Conservation (phyloP, 2,113 vertebrate genomes). For the Vicugna pacos region DNA sequence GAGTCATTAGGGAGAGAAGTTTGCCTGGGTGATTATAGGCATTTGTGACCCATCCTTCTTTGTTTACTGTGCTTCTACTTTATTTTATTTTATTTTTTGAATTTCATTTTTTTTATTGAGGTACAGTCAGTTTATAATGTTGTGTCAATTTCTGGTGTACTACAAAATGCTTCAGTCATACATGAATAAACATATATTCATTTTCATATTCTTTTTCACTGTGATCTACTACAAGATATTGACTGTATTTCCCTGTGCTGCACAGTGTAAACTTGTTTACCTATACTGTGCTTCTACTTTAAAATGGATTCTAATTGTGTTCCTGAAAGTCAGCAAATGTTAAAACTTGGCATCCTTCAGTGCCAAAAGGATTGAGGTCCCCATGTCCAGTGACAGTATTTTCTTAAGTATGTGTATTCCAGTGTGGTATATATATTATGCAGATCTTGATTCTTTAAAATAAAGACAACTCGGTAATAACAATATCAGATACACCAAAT, state of each 20-base stretch:
- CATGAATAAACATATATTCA: too few species aligned
- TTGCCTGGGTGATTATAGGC: not conserved
- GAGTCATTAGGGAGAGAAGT: not conserved
- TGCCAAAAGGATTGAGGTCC: not conserved
- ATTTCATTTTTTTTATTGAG: too few species aligned
- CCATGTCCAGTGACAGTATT: not conserved
- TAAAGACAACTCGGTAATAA: not conserved
- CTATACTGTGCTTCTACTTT: not conserved
- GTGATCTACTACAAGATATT: too few species aligned
- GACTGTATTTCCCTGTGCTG: too few species aligned
- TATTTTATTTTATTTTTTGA: too few species aligned
- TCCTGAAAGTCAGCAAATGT: not conserved
- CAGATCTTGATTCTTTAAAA: not conserved
- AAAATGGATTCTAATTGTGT: constrained; percentile 25
- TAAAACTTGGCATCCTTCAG: not conserved
- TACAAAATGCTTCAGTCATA: too few species aligned
- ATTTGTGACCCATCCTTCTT: not conserved
- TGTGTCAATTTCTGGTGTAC: too few species aligned
- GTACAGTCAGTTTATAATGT: too few species aligned
- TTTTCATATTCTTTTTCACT: too few species aligned
- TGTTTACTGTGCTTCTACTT: not conserved
- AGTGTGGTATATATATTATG: not conserved
- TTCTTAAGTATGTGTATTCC: not conserved
- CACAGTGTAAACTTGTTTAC: too few species aligned
- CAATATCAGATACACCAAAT: not conserved